Conservation (phyloP, 1,140 invertebrate species). For the Plutomurus gul region DNA sequence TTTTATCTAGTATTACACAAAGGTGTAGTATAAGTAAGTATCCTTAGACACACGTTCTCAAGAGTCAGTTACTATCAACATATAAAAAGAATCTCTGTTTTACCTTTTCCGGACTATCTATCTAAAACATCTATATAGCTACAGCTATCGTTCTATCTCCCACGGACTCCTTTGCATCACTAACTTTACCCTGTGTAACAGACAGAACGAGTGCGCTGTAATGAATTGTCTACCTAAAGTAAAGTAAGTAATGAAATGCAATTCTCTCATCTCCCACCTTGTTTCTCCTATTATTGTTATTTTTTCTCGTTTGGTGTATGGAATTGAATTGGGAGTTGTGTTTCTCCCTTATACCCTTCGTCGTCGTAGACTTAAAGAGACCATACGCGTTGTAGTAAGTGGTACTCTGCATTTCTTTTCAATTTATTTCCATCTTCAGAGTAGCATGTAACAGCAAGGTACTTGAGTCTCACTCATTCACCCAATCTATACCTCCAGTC, state of each 20-base stretch:
- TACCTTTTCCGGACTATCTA: constrained; percentile 11
- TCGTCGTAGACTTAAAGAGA: neutral
- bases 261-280: constrained; percentile 15
- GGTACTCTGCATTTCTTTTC: neutral
- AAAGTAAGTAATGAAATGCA: constrained; percentile 24
- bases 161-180: neutral
- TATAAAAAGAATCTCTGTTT: neutral
- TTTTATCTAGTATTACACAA: too few relatives aligned
- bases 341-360: neutral
- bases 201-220: too few relatives aligned
- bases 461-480: constrained; percentile 12
- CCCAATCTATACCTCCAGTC: too few relatives aligned
- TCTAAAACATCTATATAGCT: neutral
- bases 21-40: neutral
- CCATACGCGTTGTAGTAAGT: neutral
- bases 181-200: neutral
- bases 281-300: constrained; percentile 12
- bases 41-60: constrained; percentile 3
- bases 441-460: neutral
- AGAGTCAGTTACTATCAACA: constrained; percentile 7
- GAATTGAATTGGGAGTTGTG: constrained; percentile 21
- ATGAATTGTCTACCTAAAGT: constrained; percentile 7
- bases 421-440: neutral
- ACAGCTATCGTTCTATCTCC: neutral
- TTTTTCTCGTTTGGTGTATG: constrained; percentile 1